Base-by-base conservation (phyloP, 2,888 invertebrate species). In the Arge pagana region DNA sequence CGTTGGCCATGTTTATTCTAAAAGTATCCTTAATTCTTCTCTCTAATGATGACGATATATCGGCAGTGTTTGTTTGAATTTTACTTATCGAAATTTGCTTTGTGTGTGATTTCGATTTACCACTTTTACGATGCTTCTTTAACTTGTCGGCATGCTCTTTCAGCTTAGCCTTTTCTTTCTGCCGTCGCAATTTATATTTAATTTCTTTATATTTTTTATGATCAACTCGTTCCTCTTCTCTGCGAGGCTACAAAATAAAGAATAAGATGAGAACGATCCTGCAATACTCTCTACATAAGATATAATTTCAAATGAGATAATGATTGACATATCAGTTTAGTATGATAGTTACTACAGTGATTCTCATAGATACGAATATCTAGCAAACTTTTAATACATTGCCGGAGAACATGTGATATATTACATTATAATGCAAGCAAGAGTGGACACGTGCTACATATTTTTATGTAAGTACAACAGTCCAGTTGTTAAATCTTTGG, bases 1-100 rank as follows among this genome's bases (percentile, higher is more conserved):
- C 89, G 36, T 87, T 83, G 10, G 89, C 88, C 85, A 89, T 88
- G 65, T 81, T 84, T 63, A 85, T 83, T 48, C 93, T 83, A 80
- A 96, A 96, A 62, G 85, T 83, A 67, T 96, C 95, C 79, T 93
- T 94, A 57, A 90, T 88, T 70, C 85, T 86, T 48, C 87, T 81
- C 30, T 86, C 85, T 4, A 78, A 74, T 58, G 81, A 81, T 53
- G 79, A 78, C 11, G 82, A 80, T 24, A 77, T 67, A 43, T 80
- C 80, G 2, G 80, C 80, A 18, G 80, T 78, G 16, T 77, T 77
- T 4, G 78, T 77, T 52, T 72, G 71, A 3, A 67, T 52, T 59
- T 74, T 71, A 31, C 45, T 68, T 6, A 65, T 53, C 28, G 64
- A 59, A 50, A 74, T 72, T 40, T 71, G 66, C 39, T 75, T 71